Conservation (phyloP, 1,140 invertebrate species). For the Tetraneura akinire region DNA sequence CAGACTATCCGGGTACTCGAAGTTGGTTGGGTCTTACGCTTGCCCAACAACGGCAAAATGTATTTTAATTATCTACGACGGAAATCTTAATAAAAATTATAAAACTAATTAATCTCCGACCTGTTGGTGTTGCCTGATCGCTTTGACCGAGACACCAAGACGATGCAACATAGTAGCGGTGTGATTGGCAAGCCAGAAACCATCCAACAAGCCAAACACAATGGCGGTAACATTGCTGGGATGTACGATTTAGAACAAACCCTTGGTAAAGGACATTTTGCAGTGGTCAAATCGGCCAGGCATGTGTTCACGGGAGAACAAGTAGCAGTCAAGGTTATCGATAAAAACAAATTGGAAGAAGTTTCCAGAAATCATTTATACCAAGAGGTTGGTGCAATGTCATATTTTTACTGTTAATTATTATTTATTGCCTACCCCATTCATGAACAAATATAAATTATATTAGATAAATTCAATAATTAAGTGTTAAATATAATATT, state of each 20-base stretch:
- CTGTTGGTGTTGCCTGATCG: background rate
- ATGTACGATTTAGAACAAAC: constrained; percentile 96
- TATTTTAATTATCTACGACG: too few relatives aligned
- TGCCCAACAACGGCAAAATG: too few relatives aligned
- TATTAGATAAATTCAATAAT: too few relatives aligned
- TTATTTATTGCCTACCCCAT: too few relatives aligned
- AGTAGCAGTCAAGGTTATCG: constrained; percentile 94
- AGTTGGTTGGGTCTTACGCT: too few relatives aligned
- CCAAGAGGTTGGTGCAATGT: constrained; percentile 73
- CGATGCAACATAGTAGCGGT: constrained; percentile 43
- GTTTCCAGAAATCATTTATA: constrained; percentile 95
- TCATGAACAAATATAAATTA: too few relatives aligned
- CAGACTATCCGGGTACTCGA: too few relatives aligned
- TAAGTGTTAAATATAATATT: too few relatives aligned
- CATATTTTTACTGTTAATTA: background rate
- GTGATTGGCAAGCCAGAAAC: constrained; percentile 43
- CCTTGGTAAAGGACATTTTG: constrained; percentile 93
- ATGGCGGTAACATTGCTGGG: constrained; percentile 92
- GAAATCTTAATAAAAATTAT: too few relatives aligned
- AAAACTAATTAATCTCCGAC: too few relatives aligned
- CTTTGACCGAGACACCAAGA: background rate
- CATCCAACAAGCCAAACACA: constrained; percentile 60
- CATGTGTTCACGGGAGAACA: constrained; percentile 99
- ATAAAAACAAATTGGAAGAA: constrained; percentile 96
- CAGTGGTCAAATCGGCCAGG: constrained; percentile 95